Conservation (phyloP, 2,888 invertebrate species). For the Drosophila prolongata region DNA sequence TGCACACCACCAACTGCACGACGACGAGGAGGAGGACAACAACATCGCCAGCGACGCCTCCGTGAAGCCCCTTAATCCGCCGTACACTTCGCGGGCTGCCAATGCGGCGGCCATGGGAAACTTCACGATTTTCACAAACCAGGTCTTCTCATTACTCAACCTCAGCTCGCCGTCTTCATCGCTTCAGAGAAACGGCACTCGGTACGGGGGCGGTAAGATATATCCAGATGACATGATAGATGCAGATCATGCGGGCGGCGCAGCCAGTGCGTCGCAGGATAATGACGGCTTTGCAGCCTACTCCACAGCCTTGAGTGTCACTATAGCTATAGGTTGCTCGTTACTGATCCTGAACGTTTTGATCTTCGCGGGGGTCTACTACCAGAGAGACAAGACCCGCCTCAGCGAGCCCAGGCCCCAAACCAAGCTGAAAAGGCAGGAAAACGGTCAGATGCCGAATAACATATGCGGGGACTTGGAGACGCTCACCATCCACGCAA, state of each 20-base stretch:
- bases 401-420: constrained; percentile 86
- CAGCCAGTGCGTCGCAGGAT: constrained; percentile 88
- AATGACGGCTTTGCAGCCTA: constrained; percentile 95
- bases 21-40: constrained; percentile 86
- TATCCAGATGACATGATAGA: constrained; percentile 82
- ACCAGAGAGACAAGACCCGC: constrained; percentile 94
- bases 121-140: constrained; percentile 84
- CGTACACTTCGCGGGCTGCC: constrained; percentile 77
- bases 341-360: constrained; percentile 95
- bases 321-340: constrained; percentile 97
- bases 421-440: constrained; percentile 90
- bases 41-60: constrained; percentile 86
- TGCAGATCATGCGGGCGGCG: constrained; percentile 71
- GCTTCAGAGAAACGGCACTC: constrained; percentile 80
- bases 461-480: constrained; percentile 94
- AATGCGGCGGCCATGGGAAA: constrained; percentile 81
- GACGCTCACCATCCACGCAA: constrained; percentile 86
- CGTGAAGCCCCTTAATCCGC: constrained; percentile 85
- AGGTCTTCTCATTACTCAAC: constrained; percentile 84
- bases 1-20: constrained; percentile 93
- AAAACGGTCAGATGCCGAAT: constrained; percentile 95
- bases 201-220: constrained; percentile 77
- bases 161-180: constrained; percentile 84
- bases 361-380: constrained; percentile 97
- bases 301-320: constrained; percentile 95